phyloP scores from a whole-genome alignment of 2,888 invertebrate species.

The Eristalis intricaria region DNA sequence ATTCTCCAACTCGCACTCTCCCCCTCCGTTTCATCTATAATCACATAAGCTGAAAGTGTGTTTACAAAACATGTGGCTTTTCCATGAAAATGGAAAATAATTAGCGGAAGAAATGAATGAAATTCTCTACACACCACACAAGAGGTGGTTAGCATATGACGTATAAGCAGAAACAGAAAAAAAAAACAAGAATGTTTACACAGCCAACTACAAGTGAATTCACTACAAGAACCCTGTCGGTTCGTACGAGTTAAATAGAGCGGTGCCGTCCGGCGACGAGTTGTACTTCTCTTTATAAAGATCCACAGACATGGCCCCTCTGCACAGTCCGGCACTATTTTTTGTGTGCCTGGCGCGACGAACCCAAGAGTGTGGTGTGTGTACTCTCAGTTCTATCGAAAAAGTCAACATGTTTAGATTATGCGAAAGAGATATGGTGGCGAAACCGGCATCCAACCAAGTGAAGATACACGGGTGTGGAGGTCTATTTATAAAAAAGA shows the following conservation, averaged over 20 bases:
- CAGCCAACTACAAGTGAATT: not conserved
- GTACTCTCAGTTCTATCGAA: constrained; percentile 23
- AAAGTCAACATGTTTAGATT: constrained; percentile 56
- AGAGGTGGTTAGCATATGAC: not conserved
- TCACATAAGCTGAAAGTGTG: constrained; percentile 43
- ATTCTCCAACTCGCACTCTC: not conserved
- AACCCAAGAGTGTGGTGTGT: constrained; percentile 9
- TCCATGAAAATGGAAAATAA: constrained; percentile 38
- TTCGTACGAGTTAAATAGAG: not conserved
- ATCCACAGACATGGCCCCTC: not conserved
- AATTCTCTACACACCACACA: not conserved
- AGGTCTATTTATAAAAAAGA: constrained; percentile 7
- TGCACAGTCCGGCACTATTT: not conserved
- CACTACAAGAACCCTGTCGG: not conserved
- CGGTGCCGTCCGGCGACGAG: not conserved
- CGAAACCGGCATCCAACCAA: not conserved
- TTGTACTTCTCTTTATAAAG: not conserved
- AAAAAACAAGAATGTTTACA: not conserved
- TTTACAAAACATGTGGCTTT: constrained; percentile 43
- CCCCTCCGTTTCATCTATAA: not conserved
- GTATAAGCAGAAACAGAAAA: not conserved
- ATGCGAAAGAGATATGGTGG: constrained; percentile 43
- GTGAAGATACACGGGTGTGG: not conserved
- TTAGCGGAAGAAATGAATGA: constrained; percentile 27
- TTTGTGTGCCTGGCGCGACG: not conserved